Conservation (phyloP, 2,113 vertebrate genomes). For the Anser cygnoides region DNA sequence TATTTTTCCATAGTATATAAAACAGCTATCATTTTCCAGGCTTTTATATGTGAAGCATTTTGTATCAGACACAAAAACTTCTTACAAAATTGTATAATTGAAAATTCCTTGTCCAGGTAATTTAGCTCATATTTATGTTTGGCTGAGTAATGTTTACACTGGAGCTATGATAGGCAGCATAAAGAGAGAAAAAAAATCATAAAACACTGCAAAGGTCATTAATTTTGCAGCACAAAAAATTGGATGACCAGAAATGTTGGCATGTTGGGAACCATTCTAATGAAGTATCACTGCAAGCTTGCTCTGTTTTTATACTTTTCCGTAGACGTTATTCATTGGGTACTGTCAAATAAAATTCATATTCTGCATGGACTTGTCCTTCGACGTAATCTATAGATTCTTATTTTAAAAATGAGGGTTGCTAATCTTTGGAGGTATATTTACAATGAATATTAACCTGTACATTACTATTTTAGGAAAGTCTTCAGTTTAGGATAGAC, state of each 20-base stretch:
- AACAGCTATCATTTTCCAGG: background rate
- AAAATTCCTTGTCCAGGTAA: background rate
- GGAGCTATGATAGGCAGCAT: background rate
- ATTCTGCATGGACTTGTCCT: background rate
- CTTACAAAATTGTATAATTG: background rate
- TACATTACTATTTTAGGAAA: background rate
- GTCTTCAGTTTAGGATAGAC: background rate
- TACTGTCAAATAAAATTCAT: background rate
- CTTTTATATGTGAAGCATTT: background rate
- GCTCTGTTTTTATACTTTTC: background rate
- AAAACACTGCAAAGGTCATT: background rate
- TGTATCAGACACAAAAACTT: background rate
- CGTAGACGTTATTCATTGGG: background rate
- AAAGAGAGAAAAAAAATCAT: background rate
- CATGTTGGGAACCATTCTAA: background rate
- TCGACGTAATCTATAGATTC: background rate
- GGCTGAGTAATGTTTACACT: background rate
- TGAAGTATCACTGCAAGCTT: background rate
- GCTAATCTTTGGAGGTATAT: background rate
- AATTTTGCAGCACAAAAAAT: background rate
- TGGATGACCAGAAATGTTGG: background rate
- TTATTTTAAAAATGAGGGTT: background rate
- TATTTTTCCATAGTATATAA: background rate
- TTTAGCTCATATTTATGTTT: background rate
- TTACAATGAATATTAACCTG: background rate